Percentiles rank a stretch among this genome's conserved stretches.
Conservation (phyloP, 2,888 invertebrate genomes). For the Pyralis farinalis region DNA sequence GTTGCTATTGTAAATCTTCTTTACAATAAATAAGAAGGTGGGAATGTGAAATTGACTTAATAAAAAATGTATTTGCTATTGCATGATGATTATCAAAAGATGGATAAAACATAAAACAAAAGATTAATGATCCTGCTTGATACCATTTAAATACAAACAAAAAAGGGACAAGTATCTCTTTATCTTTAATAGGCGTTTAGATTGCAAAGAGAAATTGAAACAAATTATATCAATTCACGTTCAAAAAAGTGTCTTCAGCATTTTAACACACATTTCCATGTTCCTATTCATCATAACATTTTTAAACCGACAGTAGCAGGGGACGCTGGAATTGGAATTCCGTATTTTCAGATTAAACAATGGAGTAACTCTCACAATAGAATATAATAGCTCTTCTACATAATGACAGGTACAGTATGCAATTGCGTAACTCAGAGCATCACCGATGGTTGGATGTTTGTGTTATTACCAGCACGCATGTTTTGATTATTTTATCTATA, state of each 20-base stretch:
- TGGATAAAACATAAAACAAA: too few species aligned
- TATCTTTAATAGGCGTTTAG: background rate
- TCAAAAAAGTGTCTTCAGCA: background rate
- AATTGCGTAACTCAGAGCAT: too few species aligned
- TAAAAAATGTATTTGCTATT: too few species aligned
- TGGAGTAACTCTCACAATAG: slow-evolving; percentile 5
- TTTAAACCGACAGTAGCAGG: slow-evolving; percentile 1
- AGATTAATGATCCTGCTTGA: too few species aligned
- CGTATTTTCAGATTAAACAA: slow-evolving; percentile 6
- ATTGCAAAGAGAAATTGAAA: background rate
- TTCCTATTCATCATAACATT: slow-evolving; percentile 5
- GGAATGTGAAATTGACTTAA: too few species aligned
- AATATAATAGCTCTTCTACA: slow-evolving; percentile 5
- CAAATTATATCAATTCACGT: background rate
- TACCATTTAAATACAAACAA: background rate
- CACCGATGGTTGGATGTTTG: too few species aligned
- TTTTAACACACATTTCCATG: slow-evolving; percentile 3
- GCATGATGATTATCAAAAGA: too few species aligned
- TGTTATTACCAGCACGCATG: too few species aligned
- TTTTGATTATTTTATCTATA: too few species aligned
- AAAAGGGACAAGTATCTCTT: background rate
- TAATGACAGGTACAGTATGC: background rate
- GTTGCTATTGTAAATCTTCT: too few species aligned
- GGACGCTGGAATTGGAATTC: slow-evolving; percentile 3
- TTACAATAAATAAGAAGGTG: too few species aligned